These are phyloP conservation scores for Leptinotarsa haldemani DNA, from an alignment of 2,888 invertebrate species.

Conservation along the genomic window DNA sequence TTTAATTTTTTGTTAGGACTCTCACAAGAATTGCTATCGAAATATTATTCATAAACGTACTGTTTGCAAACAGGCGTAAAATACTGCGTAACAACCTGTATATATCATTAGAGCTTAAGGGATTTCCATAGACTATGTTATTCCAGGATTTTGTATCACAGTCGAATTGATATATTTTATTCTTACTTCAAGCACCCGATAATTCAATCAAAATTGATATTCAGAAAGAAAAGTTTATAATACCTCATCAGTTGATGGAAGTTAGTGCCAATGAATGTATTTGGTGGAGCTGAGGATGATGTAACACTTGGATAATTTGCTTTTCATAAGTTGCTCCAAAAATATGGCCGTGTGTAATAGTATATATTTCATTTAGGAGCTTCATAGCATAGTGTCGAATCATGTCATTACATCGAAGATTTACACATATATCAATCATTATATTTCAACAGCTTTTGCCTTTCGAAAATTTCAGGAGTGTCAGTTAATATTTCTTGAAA, in stretches of 20 bases:
- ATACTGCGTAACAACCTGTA: constrained; percentile 50
- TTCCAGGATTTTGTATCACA: constrained; percentile 21
- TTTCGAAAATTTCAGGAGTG: constrained; percentile 19
- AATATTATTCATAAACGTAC: neutral
- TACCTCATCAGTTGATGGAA: constrained; percentile 1
- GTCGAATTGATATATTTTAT: constrained; percentile 4
- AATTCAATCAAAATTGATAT: neutral
- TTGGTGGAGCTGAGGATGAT: constrained; percentile 30
- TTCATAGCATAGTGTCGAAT: constrained; percentile 61
- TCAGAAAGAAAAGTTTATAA: neutral
- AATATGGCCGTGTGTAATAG: constrained; percentile 49
- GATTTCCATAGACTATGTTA: constrained; percentile 55
- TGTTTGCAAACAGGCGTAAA: neutral
- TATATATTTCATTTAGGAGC: constrained; percentile 51
- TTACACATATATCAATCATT: constrained; percentile 47
- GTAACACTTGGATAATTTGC: constrained; percentile 21
- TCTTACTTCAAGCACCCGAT: constrained; percentile 1
- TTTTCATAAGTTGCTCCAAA: constrained; percentile 36
- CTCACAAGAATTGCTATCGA: neutral
- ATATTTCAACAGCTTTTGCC: constrained; percentile 36
- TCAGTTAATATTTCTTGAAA: constrained; percentile 3
- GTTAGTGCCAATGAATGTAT: constrained; percentile 35
- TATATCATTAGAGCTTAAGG: constrained; percentile 55
- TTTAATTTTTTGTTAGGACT: neutral
- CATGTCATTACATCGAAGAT: constrained; percentile 63